A percentile compares a stretch with the other conserved stretches of the same genome.
phyloP scores from a whole-genome alignment of 2,113 vertebrate species.

The Anser brachyrhynchus region DNA sequence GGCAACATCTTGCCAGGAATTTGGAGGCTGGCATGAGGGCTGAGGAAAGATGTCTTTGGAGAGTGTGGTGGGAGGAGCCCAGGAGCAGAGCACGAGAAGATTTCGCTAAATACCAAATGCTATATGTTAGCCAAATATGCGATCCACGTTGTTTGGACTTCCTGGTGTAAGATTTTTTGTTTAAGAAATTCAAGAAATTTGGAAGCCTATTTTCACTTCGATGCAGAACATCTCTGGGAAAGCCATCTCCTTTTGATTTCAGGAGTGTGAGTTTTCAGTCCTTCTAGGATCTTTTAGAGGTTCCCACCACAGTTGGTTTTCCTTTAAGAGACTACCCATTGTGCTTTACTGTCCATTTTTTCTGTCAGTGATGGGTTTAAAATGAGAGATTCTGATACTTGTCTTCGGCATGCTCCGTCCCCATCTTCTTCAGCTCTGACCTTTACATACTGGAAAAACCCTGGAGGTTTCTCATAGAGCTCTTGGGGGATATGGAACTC shows the following conservation, averaged over 20 bases:
- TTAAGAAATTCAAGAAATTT: not conserved
- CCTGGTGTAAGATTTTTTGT: not conserved
- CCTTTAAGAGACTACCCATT: not conserved
- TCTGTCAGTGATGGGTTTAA: not conserved
- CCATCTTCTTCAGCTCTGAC: constrained; percentile 6
- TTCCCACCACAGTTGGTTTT: not conserved
- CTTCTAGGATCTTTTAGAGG: not conserved
- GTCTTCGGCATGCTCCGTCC: not conserved
- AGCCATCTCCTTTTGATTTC: not conserved
- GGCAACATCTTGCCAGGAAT: not conserved
- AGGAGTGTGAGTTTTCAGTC: not conserved
- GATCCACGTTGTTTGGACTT: not conserved
- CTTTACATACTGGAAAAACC: constrained; percentile 17
- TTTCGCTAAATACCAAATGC: not conserved
- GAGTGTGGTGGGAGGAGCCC: not conserved
- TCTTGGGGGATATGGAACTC: not conserved
- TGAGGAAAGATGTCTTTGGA: not conserved
- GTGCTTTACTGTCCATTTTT: not conserved
- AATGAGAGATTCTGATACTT: not conserved
- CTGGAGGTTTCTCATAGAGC: constrained; percentile 18
- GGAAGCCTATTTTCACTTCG: not conserved
- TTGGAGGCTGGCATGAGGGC: not conserved
- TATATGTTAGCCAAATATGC: not conserved
- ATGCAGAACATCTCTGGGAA: not conserved
- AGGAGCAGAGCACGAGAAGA: not conserved